Percentiles rank a stretch among this genome's conserved stretches.
Conservation (phyloP, 2,797 vertebrate genomes). For the Enoplosus armatus region DNA sequence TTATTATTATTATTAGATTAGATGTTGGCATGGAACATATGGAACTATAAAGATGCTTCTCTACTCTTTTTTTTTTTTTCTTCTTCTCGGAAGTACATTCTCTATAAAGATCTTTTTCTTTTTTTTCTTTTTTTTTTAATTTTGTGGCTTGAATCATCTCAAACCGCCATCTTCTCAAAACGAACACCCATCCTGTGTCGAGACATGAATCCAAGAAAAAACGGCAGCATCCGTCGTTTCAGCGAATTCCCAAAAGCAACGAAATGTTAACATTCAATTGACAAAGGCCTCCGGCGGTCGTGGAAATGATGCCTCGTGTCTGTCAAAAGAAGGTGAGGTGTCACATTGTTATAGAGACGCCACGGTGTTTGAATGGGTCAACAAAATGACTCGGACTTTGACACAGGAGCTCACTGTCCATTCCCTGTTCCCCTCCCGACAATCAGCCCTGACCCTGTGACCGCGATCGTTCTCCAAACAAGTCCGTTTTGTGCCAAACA, state of each 20-base stretch:
- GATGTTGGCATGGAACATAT: neutral
- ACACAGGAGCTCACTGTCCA: too few relatives aligned
- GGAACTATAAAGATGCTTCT: neutral
- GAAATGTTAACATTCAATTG: neutral
- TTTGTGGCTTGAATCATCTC: neutral
- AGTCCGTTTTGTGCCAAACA: neutral
- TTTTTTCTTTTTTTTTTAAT: neutral
- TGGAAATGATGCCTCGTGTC: neutral
- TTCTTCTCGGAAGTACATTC: neutral
- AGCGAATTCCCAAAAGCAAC: neutral
- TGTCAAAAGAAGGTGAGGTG: neutral
- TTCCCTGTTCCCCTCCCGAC: neutral
- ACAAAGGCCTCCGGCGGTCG: neutral
- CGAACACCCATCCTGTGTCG: neutral
- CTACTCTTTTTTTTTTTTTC: neutral
- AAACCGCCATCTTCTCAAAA: neutral
- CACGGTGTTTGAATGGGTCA: too few relatives aligned
- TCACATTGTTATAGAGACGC: too few relatives aligned
- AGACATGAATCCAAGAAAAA: neutral
- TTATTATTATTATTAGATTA: too few relatives aligned
- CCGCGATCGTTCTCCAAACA: neutral
- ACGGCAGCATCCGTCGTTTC: neutral
- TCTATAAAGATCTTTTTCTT: neutral
- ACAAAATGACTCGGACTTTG: too few relatives aligned
- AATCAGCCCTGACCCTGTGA: too few relatives aligned